Percentiles rank a stretch among this genome's conserved stretches.
Evolutionary conservation across 2,113 vertebrate species (phyloP).

Genomic region (Coracopsis vasa): DNA sequence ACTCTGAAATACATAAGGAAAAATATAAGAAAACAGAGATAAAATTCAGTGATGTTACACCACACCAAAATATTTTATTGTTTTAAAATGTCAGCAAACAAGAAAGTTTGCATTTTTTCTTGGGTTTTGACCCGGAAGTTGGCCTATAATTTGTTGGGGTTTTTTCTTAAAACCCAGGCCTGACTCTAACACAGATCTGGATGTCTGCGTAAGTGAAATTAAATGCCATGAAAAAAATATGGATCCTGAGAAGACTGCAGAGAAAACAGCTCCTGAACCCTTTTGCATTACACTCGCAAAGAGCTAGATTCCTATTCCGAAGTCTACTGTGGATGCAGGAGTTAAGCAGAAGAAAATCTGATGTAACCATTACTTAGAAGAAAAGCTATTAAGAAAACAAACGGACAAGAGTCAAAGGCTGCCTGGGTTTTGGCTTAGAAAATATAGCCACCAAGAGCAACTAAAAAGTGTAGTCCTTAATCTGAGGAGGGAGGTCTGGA

Average conservation of each 20-base stretch:
- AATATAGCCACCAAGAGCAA: neutral
- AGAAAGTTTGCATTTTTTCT: neutral
- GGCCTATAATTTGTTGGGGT: accelerated
- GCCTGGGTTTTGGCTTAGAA: neutral
- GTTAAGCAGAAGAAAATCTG: neutral
- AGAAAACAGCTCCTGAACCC: neutral
- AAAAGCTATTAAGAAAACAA: neutral
- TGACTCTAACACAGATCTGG: neutral
- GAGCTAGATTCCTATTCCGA: neutral
- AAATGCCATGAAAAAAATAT: neutral
- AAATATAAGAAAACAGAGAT: neutral
- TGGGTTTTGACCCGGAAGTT: neutral
- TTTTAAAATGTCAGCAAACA: neutral
- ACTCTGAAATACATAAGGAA: constrained; percentile 39
- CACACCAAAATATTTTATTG: neutral
- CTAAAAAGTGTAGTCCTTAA: neutral
- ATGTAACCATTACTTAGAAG: neutral
- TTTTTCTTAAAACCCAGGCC: neutral
- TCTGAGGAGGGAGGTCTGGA: neutral
- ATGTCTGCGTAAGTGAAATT: neutral
- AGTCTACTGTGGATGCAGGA: neutral
- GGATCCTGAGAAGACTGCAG: neutral
- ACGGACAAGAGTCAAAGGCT: neutral
- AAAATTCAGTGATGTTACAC: neutral
- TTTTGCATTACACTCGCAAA: neutral